Evolutionary conservation across 2,113 vertebrate species (phyloP).

Genomic region (Glaucidium brasilianum): DNA sequence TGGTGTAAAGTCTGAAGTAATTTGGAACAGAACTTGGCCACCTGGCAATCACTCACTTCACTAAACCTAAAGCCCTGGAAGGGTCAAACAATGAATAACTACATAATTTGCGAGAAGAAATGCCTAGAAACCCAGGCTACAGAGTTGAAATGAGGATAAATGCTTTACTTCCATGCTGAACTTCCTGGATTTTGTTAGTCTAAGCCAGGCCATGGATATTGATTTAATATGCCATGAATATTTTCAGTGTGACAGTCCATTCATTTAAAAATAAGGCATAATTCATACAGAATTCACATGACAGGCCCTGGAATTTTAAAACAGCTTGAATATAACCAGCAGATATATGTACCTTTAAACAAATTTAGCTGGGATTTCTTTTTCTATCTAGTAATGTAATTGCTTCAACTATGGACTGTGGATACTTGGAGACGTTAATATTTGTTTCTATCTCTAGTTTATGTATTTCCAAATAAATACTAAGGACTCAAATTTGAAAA

Average conservation of each 20-base stretch:
- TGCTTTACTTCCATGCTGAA: not conserved
- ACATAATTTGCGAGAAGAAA: not conserved
- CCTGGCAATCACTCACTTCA: constrained; percentile 17
- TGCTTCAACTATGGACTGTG: not conserved
- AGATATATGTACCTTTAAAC: not conserved
- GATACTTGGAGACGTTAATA: not conserved
- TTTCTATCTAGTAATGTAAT: not conserved
- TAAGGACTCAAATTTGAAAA: not conserved
- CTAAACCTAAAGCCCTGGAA: constrained; percentile 33
- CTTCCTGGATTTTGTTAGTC: constrained; percentile 21
- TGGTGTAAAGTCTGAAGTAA: not conserved
- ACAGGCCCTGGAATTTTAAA: not conserved
- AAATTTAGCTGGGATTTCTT: not conserved
- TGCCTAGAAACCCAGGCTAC: not conserved
- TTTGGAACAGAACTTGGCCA: not conserved
- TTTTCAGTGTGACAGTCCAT: constrained; percentile 57
- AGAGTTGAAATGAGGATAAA: constrained; percentile 60
- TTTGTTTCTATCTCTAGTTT: not conserved
- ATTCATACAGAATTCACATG: not conserved
- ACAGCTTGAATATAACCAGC: not conserved
- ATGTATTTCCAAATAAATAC: not conserved
- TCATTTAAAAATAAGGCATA: constrained; percentile 45
- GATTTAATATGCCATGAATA: constrained; percentile 8
- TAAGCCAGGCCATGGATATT: not conserved
- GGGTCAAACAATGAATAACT: constrained; percentile 29